Evolutionary conservation across 2,797 vertebrate genomes (phyloP), one percentile per base, ranked within the genome.

Genomic region (Epinephelus awoara): DNA sequence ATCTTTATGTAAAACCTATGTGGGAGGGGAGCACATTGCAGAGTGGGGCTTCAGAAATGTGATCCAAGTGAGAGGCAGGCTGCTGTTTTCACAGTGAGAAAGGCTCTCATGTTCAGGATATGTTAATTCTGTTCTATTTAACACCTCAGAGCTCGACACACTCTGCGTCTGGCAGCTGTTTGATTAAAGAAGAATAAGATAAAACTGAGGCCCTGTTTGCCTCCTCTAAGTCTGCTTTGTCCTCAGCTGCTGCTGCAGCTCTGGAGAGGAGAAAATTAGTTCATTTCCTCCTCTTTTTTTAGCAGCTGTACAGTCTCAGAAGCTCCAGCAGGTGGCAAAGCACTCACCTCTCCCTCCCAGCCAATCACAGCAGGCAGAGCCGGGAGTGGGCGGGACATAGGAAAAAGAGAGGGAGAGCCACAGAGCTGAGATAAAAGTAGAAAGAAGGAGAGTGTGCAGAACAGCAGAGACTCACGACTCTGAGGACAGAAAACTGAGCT

Each of bases 1-100:
- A 77, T 90, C 86, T 93, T 93, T 92, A 94, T 93, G 93, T 93
- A 93, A 94, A 93, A 79, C 49, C 72, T 80, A 72, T 87, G 95
- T 94, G 89, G 94, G 94, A 92, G 91, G 85, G 72, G 61, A 80
- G 87, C 85, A 56, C 67, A 50, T 34, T 81, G 85, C 82, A 46
- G 67, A 85, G 84, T 21, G 19, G 47, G 5, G 84, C 79, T 79
- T 70, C 74, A 88, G 79, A 84, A 86, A 80, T 81, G 73, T 79
- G 84, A 84, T 83, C 78, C 54, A 47, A 86, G 88, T 85, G 87
- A 89, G 85, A 88, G 80, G 78, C 77, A 86, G 67, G 49, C 44
- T 56, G 29, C 55, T 12, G 51, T 34, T 69, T 21, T 52, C 17
- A 71, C 50, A 23, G 9, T 0, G 34, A 51, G 42, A 12, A 25